phyloP scores from a whole-genome alignment of 2,797 vertebrate genomes.

The Dendrocincla tyrannina region DNA sequence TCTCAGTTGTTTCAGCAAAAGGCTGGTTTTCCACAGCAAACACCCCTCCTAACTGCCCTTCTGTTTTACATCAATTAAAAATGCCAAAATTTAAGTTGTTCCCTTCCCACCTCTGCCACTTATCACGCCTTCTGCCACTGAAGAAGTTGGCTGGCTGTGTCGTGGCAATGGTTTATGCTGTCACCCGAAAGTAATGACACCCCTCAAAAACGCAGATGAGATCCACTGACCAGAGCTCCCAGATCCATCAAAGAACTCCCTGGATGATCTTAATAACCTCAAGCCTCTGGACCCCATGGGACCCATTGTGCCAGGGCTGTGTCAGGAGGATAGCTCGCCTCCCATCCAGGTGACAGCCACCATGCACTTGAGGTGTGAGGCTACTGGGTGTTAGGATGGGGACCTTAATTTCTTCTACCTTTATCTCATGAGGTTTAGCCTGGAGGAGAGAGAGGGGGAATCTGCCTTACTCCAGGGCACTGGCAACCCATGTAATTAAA shows the following conservation, averaged over 20 bases:
- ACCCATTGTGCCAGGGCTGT: neutral
- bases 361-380: fast-evolving
- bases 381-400: neutral
- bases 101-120: fast-evolving
- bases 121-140: neutral
- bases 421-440: neutral
- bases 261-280: neutral
- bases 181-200: neutral
- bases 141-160: neutral
- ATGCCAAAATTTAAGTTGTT: neutral
- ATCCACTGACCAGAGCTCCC: neutral
- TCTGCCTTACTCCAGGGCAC: neutral
- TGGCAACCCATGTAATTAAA: neutral
- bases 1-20: conserved; percentile 34
- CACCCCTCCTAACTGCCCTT: conserved; percentile 40
- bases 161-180: fast-evolving
- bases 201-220: neutral
- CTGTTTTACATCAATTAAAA: conserved; percentile 49
- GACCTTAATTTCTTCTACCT: neutral
- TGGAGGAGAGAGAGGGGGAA: neutral
- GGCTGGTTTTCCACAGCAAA: conserved; percentile 49
- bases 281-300: neutral
- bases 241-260: neutral
- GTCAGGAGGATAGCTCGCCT: fast-evolving
- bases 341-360: neutral